A percentile compares a stretch with the other conserved stretches of the same genome.
phyloP scores from a whole-genome alignment of 2,797 vertebrate genomes.

The Poeciliopsis infans region DNA sequence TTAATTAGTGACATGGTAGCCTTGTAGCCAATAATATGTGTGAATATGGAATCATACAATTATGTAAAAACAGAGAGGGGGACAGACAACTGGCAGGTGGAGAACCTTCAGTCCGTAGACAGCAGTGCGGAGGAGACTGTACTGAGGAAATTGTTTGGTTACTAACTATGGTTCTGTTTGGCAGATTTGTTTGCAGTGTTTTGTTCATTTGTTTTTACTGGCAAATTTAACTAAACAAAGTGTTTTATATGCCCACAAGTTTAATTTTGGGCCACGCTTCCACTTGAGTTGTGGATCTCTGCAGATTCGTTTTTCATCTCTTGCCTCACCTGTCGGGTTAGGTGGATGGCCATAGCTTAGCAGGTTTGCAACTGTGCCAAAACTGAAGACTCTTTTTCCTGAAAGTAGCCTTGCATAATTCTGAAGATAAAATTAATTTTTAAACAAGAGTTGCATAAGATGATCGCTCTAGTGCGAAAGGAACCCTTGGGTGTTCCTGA shows the following conservation, averaged over 20 bases:
- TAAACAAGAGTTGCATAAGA: neutral
- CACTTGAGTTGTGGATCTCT: neutral
- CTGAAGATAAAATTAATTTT: neutral
- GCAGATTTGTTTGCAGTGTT: no score
- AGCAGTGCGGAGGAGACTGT: no score
- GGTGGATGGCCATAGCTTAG: neutral
- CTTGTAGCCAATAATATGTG: no score
- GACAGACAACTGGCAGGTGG: no score
- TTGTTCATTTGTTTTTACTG: neutral
- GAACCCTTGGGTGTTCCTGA: neutral
- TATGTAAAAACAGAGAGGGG: no score
- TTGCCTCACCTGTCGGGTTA: neutral
- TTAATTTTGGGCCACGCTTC: neutral
- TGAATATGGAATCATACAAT: no score
- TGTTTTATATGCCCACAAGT: neutral
- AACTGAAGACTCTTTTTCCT: neutral
- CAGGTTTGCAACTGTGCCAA: neutral
- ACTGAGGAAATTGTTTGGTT: no score
- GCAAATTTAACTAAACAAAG: neutral
- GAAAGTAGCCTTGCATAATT: neutral
- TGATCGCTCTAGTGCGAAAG: neutral
- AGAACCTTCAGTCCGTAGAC: no score
- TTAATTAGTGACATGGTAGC: no score
- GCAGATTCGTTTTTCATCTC: neutral
- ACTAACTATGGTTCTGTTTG: no score